Evolutionary conservation across 2,888 invertebrate species (phyloP).

Genomic region (Drosophila mimetica): DNA sequence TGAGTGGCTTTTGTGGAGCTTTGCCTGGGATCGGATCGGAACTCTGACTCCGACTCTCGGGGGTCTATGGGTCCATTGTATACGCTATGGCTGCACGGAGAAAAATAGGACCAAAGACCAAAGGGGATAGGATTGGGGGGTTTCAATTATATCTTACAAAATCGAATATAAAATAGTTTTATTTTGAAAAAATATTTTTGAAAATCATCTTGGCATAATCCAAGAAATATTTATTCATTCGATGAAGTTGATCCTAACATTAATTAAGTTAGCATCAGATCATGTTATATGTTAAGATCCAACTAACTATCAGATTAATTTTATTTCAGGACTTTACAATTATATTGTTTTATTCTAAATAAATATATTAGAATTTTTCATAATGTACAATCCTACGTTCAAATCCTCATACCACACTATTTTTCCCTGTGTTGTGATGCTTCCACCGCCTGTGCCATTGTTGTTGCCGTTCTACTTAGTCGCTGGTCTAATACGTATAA

Average conservation of each 20-base stretch:
- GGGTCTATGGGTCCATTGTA: slow-evolving; percentile 3
- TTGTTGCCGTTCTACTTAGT: slow-evolving; percentile 68
- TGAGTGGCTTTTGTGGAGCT: slow-evolving; percentile 69
- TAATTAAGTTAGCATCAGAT: too few relatives aligned
- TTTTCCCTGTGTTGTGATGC: slow-evolving; percentile 18
- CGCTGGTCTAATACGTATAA: slow-evolving; percentile 58
- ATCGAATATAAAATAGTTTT: too few relatives aligned
- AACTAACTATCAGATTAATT: too few relatives aligned
- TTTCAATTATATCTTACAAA: background rate
- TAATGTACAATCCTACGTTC: too few relatives aligned
- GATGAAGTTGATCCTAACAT: too few relatives aligned
- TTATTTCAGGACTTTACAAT: too few relatives aligned
- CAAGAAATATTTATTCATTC: too few relatives aligned
- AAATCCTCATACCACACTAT: background rate
- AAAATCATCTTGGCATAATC: too few relatives aligned
- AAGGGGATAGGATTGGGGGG: background rate
- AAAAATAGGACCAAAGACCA: slow-evolving; percentile 1
- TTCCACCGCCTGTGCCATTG: slow-evolving; percentile 54
- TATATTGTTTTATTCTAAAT: too few relatives aligned
- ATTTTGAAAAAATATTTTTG: too few relatives aligned
- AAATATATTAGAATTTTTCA: too few relatives aligned
- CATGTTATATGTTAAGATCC: too few relatives aligned
- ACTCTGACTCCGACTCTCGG: slow-evolving; percentile 29
- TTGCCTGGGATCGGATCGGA: slow-evolving; percentile 63
- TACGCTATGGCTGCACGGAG: slow-evolving; percentile 3